phyloP scores from a whole-genome alignment of 2,888 invertebrate species.

The Tipula vernalis region DNA sequence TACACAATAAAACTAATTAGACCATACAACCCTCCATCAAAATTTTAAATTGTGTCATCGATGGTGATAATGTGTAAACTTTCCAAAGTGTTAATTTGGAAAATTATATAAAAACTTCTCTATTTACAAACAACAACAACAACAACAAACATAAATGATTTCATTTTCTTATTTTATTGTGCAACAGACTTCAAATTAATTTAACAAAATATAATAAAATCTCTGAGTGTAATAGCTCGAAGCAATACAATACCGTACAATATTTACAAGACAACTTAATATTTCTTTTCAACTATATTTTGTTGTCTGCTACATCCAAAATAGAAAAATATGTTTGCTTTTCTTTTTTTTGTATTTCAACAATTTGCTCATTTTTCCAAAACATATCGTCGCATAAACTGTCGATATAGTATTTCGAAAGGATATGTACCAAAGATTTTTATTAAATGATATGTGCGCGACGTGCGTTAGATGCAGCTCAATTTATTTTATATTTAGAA shows the following conservation, averaged over 20 bases:
- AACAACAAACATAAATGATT: not conserved
- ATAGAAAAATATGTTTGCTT: not conserved
- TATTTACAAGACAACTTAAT: not conserved
- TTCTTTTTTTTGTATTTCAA: not conserved
- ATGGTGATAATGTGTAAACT: not conserved
- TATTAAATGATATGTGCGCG: not conserved
- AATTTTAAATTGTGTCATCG: not conserved
- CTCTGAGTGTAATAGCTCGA: not conserved
- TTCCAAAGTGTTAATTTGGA: not conserved
- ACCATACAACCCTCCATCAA: not conserved
- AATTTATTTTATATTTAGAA: not conserved
- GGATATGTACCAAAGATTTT: not conserved
- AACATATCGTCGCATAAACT: not conserved
- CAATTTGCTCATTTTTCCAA: not conserved
- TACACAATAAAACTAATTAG: not conserved
- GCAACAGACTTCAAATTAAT: not conserved
- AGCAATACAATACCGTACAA: not conserved
- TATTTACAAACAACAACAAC: not conserved
- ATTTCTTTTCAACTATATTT: not conserved
- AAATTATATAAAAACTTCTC: not conserved
- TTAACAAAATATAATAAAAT: not conserved
- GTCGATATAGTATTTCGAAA: not conserved
- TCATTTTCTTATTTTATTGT: not conserved
- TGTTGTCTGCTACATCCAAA: not conserved
- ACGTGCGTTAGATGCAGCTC: not conserved